Base-by-base conservation (phyloP, 2,113 vertebrate species). In the Hippocampus zosterae region DNA sequence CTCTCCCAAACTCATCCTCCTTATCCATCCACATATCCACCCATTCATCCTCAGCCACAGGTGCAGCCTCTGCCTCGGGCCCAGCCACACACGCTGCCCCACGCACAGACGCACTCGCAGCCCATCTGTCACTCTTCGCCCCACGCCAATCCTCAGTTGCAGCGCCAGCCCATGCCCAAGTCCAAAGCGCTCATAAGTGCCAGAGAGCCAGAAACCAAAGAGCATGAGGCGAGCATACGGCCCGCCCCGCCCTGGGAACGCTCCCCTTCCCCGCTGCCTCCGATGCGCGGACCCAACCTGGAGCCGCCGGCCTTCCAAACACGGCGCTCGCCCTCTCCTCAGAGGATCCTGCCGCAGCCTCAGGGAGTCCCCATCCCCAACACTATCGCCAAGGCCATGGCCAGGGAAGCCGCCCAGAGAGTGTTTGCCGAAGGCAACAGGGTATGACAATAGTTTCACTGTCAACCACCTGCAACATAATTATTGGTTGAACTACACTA, bases 321-420 rank as follows among this genome's bases (percentile, higher is more conserved):
- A 7, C 90, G 92, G 66, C 93, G 94, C 64, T 98, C 96, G 0
- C 96, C 95, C 0, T 97, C 96, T 0, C 95, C 96, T 60, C 96
- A 97, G 87, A 93, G 97, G 64, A 96, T 98, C 78, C 94, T 99
- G 64, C 96, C 97, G 0, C 97, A 98, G 86, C 96, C 97, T 6
- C 97, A 97, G 91, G 97, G 97, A 78, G 73, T 92, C 0, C 97
- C 95, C 0, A 90, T 98, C 80, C 90, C 96, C 65, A 94, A 93
- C 81, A 95, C 95, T 0, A 92, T 96, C 0, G 97, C 97, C 55
- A 98, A 98, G 90, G 96, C 96, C 90, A 98, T 98, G 93, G 97
- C 96, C 11, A 92, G 95, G 56, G 95, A 98, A 87, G 97, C 95
- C 1, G 97, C 97, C 0, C 96, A 98, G 67, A 91, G 95, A 61